phyloP scores from a whole-genome alignment of 1,140 invertebrate species.

The Centruroides vittatus region DNA sequence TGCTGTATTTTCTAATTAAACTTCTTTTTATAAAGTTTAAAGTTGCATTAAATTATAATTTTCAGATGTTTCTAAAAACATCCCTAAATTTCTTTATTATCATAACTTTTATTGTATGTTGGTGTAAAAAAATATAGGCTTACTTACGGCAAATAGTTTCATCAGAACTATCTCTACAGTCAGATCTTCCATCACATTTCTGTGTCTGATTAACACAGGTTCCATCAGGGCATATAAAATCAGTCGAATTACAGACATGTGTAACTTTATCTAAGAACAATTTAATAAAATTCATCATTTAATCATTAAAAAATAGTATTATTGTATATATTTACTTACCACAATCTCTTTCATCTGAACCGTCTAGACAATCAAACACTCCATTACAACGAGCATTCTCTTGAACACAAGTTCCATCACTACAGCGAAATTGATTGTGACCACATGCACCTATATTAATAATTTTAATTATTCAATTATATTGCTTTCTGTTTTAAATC shows the following conservation, averaged over 20 bases:
- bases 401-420: conserved; percentile 12
- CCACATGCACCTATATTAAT: conserved; percentile 5
- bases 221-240: conserved; percentile 20
- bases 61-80: too few relatives aligned
- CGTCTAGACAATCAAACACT: conserved; percentile 47
- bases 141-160: conserved; percentile 35
- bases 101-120: too few relatives aligned
- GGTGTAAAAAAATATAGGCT: too few relatives aligned
- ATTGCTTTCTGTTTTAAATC: too few relatives aligned
- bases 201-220: conserved; percentile 38
- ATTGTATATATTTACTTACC: conserved; percentile 35
- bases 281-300: background rate
- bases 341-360: conserved; percentile 52
- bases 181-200: conserved; percentile 66
- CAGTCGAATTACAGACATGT: background rate
- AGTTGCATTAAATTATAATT: too few relatives aligned
- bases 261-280: background rate
- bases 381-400: conserved; percentile 15
- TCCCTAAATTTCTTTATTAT: too few relatives aligned
- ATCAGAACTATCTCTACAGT: conserved; percentile 81
- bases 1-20: too few relatives aligned
- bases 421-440: conserved; percentile 11
- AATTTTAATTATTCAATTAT: too few relatives aligned
- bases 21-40: too few relatives aligned
- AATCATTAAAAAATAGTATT: background rate